Conservation (phyloP, 30 jellyfish, hydroid and myxozoan species). For the Aurelia coerulea region DNA sequence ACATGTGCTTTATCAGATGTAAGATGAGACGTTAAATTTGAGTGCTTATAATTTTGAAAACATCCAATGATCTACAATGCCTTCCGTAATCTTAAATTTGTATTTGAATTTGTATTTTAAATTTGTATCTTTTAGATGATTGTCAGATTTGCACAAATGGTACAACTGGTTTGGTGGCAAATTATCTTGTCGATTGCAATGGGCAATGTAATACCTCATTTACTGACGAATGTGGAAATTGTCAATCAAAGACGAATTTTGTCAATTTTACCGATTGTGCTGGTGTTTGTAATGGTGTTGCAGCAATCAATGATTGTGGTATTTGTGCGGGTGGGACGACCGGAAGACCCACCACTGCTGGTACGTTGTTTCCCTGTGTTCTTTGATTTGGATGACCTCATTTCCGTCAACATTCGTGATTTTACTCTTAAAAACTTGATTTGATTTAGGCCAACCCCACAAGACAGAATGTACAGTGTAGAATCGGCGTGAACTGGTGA, state of each 20-base stretch:
- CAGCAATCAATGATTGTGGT: slow-evolving; percentile 40
- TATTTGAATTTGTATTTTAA: no score
- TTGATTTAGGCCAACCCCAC: no score
- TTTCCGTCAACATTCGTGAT: no score
- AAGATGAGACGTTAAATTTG: no score
- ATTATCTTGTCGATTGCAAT: slow-evolving; percentile 47
- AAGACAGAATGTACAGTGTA: no score
- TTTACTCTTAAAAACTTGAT: no score
- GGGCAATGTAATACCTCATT: slow-evolving; percentile 43
- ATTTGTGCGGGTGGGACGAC: slow-evolving; percentile 60
- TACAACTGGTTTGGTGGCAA: slow-evolving; percentile 6
- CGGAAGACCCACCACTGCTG: background rate
- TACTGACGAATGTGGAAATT: slow-evolving; percentile 43
- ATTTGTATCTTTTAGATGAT: slow-evolving; percentile 51
- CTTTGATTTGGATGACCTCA: no score
- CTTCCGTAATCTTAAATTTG: no score
- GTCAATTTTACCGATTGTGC: slow-evolving; percentile 61
- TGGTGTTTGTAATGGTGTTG: slow-evolving; percentile 73
- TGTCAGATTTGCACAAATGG: slow-evolving; percentile 57
- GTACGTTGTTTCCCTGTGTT: slow-evolving; percentile 16
- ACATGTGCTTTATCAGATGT: no score
- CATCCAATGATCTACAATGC: no score
- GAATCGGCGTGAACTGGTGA: no score
- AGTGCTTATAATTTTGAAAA: no score
- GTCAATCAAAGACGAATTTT: slow-evolving; percentile 2